Evolutionary conservation across 2,888 invertebrate species (phyloP).

Genomic region (Andricus curvator): DNA sequence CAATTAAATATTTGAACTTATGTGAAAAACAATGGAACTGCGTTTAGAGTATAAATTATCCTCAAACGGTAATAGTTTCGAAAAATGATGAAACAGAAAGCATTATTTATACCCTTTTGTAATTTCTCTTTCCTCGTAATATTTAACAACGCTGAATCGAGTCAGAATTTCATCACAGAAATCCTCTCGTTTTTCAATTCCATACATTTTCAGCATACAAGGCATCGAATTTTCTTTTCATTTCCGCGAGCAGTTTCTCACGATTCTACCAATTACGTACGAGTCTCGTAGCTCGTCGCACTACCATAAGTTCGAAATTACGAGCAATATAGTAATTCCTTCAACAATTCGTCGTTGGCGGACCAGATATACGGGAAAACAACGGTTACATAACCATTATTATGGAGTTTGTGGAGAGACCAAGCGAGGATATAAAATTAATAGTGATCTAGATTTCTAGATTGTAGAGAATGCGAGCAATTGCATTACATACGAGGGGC

Average conservation of each 20-base stretch:
- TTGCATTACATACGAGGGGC: slow-evolving; percentile 74
- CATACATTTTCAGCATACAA: slow-evolving; percentile 26
- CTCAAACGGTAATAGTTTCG: neutral
- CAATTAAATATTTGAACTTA: neutral
- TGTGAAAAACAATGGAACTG: neutral
- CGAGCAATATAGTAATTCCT: slow-evolving; percentile 37
- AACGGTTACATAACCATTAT: slow-evolving; percentile 54
- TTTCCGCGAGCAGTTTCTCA: slow-evolving; percentile 33
- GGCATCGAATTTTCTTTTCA: slow-evolving; percentile 36
- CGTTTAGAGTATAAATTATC: neutral
- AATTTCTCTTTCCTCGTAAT: neutral
- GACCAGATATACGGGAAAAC: slow-evolving; percentile 8
- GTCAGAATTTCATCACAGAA: slow-evolving; percentile 32
- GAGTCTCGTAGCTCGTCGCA: slow-evolving; percentile 11
- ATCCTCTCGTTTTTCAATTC: slow-evolving; percentile 33
- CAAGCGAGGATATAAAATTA: slow-evolving; percentile 73
- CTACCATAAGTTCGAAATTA: slow-evolving; percentile 35
- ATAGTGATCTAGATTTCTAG: slow-evolving; percentile 77
- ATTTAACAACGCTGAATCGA: neutral
- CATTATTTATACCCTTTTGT: neutral
- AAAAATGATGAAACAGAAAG: slow-evolving; percentile 9
- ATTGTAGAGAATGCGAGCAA: slow-evolving; percentile 76
- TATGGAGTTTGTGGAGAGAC: slow-evolving; percentile 51
- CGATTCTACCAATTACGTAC: slow-evolving; percentile 32
- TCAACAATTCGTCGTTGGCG: slow-evolving; percentile 25